phyloP scores from a whole-genome alignment of 2,888 invertebrate species.

The Copidosoma aretas region DNA sequence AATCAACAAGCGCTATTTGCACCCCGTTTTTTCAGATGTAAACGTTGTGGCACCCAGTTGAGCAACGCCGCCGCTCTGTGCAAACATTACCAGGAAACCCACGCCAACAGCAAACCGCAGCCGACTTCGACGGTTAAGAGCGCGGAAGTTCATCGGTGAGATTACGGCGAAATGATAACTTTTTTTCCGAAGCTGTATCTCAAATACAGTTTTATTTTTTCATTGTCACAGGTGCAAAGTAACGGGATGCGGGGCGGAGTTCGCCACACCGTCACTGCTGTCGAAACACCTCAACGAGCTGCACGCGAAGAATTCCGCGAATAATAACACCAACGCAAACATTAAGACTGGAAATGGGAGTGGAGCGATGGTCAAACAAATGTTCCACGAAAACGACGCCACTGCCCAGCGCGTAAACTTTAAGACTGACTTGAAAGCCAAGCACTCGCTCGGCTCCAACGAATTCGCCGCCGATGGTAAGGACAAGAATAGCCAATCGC shows the following conservation, averaged over 20 bases:
- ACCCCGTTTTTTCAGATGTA: constrained; percentile 50
- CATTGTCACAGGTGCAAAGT: constrained; percentile 52
- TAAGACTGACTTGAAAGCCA: constrained; percentile 62
- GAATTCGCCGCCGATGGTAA: constrained; percentile 51
- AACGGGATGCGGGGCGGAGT: constrained; percentile 55
- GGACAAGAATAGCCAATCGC: constrained; percentile 48
- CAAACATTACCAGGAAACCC: constrained; percentile 61
- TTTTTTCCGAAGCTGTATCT: neutral
- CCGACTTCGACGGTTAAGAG: constrained; percentile 51
- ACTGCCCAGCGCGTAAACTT: constrained; percentile 56
- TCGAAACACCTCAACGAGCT: constrained; percentile 57
- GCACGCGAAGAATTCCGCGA: constrained; percentile 50
- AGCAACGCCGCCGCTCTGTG: constrained; percentile 57
- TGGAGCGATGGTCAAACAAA: constrained; percentile 54
- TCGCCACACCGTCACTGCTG: constrained; percentile 52
- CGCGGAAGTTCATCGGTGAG: constrained; percentile 39
- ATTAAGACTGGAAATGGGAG: constrained; percentile 59
- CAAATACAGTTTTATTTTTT: constrained; percentile 34
- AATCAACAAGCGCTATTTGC: too few species aligned
- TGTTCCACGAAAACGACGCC: constrained; percentile 53
- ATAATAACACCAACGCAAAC: constrained; percentile 52
- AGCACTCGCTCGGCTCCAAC: constrained; percentile 54
- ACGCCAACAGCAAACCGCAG: constrained; percentile 56
- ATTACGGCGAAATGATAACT: neutral
- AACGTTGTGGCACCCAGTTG: constrained; percentile 59